Evolutionary conservation across 2,888 invertebrate species (phyloP), one percentile per base, ranked within the genome.

Genomic region (Noctua janthina): DNA sequence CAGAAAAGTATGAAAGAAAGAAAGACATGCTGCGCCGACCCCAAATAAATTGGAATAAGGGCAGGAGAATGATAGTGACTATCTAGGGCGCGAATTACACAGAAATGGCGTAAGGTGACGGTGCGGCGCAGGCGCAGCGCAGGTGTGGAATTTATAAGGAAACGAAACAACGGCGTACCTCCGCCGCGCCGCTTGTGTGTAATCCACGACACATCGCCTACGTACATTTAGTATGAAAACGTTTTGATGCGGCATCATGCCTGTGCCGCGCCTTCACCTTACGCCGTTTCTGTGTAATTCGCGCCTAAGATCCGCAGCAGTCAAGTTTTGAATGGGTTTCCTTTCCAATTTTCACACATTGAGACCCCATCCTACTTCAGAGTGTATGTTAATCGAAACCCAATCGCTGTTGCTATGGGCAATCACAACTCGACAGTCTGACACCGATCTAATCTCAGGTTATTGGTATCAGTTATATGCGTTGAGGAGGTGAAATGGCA

Each of bases 371-470:
- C 15, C 46, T 62, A 56, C 15, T 69, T 56, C 35, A 35, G 11
- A n/a, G 39, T 62, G 4, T 56, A 78, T 77, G 67, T 82, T 84
- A 67, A 82, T 82, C 66, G 70, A 82, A 71, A 67, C 59, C 64
- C 73, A 70, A 82, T 73, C 79, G 64, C 80, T 54, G 74, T 62
- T 46, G 54, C n/a, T 56, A 68, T 23, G 13, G 35, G 69, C 81
- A 80, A 83, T 83, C 73, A 70, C 35, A 74, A 39, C 29, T 70
- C 43, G 73, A 80, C 64, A 79, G 69, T 69, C 51, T 74, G 64
- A 69, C 69, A 82, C 69, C 67, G 73, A 79, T 73, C 69, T 70
- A 70, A 84, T 79, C 56, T 70, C 23, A 62, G 17, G 54, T 39
- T 82, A 74, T 62, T 69, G 79, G 43, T 43, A 62, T 39, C 39